phyloP scores from a whole-genome alignment of 2,888 invertebrate species.

The Strigamia transsilvanica region DNA sequence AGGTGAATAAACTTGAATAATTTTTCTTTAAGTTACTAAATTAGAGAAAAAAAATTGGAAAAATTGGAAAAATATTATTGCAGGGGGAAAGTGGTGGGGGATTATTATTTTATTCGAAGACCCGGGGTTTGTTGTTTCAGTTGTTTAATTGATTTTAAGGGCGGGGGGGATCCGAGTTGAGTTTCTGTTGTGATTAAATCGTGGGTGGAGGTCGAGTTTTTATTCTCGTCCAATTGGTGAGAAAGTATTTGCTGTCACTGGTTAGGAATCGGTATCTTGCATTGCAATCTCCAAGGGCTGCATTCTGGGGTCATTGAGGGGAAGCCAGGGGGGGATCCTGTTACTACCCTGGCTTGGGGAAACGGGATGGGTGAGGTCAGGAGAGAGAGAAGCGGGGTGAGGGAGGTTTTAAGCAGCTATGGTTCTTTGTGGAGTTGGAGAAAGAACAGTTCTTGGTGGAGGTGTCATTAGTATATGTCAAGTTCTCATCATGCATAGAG shows the following conservation, averaged over 20 bases:
- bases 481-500: slow-evolving; percentile 30
- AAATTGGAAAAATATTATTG: too few relatives aligned
- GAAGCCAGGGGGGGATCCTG: slow-evolving; percentile 48
- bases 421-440: slow-evolving; percentile 24
- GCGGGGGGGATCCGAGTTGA: not conserved
- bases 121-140: not conserved
- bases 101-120: not conserved
- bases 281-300: slow-evolving; percentile 52
- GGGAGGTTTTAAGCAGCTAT: slow-evolving; percentile 31
- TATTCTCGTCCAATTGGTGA: slow-evolving; percentile 52
- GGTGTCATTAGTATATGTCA: slow-evolving; percentile 30
- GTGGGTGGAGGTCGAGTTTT: slow-evolving; percentile 31
- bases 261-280: slow-evolving; percentile 52
- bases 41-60: too few relatives aligned
- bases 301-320: slow-evolving; percentile 33
- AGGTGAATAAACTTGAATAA: slow-evolving; percentile 25
- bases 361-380: slow-evolving; percentile 38
- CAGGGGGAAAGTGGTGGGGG: too few relatives aligned
- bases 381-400: not conserved
- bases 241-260: slow-evolving; percentile 55
- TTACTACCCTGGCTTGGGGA: slow-evolving; percentile 36
- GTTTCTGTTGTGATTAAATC: slow-evolving; percentile 2
- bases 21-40: not conserved
- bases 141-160: slow-evolving; percentile 24
- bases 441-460: slow-evolving; percentile 21